A percentile compares a stretch with the other conserved stretches of the same genome.
Conservation (phyloP, 2,113 vertebrate genomes). For the Elachura formosa region DNA sequence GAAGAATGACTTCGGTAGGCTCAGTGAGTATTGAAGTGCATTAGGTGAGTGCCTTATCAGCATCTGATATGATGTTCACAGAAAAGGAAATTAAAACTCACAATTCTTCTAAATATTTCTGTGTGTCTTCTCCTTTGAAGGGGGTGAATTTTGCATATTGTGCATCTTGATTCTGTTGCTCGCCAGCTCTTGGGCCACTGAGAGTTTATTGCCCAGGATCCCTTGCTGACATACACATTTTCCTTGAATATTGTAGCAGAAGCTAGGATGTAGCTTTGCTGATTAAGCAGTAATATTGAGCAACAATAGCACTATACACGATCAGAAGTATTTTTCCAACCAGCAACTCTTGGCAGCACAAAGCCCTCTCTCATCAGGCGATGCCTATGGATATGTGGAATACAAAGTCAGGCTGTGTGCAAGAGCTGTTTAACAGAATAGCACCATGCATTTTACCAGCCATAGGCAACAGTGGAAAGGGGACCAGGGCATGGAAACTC, state of each 20-base stretch:
- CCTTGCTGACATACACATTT: not conserved
- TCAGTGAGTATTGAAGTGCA: not conserved
- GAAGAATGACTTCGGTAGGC: not conserved
- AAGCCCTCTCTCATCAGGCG: constrained; percentile 57
- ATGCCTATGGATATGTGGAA: constrained; percentile 21
- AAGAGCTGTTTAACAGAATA: constrained; percentile 42
- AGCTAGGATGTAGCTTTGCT: not conserved
- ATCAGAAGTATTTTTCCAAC: constrained; percentile 42
- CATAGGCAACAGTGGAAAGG: not conserved
- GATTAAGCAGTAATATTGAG: not conserved
- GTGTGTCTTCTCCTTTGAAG: not conserved
- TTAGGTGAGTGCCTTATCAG: not conserved
- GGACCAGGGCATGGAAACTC: not conserved
- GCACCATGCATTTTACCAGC: constrained; percentile 8
- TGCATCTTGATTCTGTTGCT: not conserved
- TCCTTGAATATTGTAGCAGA: not conserved
- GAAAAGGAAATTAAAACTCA: not conserved
- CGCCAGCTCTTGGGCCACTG: not conserved
- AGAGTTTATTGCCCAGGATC: not conserved
- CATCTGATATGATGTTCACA: not conserved
- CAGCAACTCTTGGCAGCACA: constrained; percentile 51
- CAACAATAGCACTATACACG: constrained; percentile 38
- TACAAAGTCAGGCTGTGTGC: constrained; percentile 65
- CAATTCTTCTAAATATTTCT: not conserved
- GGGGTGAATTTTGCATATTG: not conserved